Evolutionary conservation across 2,113 vertebrate species (phyloP).

Genomic region (Periophthalmodon schlosseri): DNA sequence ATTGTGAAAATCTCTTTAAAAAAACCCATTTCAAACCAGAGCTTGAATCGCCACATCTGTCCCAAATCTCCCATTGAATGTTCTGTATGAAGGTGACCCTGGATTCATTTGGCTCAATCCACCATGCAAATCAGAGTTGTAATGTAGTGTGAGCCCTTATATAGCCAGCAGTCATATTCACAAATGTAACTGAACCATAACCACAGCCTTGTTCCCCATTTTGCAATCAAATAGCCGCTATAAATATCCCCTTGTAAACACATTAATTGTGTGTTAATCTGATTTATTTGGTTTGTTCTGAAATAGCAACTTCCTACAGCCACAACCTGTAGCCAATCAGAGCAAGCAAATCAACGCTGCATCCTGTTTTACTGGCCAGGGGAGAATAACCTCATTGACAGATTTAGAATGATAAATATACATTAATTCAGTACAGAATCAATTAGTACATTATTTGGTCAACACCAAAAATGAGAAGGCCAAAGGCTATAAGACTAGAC

Average conservation of each 20-base stretch:
- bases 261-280: slow-evolving; percentile 64
- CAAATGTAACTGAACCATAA: slow-evolving; percentile 33
- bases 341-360: background rate
- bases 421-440: too few relatives aligned
- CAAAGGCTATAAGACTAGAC: too few relatives aligned
- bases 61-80: slow-evolving; percentile 12
- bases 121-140: slow-evolving; percentile 42
- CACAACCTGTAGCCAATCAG: slow-evolving; percentile 41
- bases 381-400: slow-evolving; percentile 1
- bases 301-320: slow-evolving; percentile 67
- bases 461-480: too few relatives aligned
- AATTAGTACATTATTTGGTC: too few relatives aligned
- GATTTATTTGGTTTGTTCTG: slow-evolving; percentile 55
- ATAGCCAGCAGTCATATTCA: slow-evolving; percentile 26
- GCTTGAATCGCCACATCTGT: background rate
- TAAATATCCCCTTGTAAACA: slow-evolving; percentile 70
- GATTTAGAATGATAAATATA: too few relatives aligned
- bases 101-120: slow-evolving; percentile 11
- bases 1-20: too few relatives aligned
- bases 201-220: slow-evolving; percentile 43
- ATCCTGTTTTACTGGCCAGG: slow-evolving; percentile 31
- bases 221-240: slow-evolving; percentile 58
- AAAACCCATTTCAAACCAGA: too few relatives aligned
- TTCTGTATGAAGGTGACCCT: slow-evolving; percentile 15
- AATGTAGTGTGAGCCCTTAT: slow-evolving; percentile 12